phyloP scores from a whole-genome alignment of 1,140 invertebrate genomes.

The Sycophila sp. region DNA sequence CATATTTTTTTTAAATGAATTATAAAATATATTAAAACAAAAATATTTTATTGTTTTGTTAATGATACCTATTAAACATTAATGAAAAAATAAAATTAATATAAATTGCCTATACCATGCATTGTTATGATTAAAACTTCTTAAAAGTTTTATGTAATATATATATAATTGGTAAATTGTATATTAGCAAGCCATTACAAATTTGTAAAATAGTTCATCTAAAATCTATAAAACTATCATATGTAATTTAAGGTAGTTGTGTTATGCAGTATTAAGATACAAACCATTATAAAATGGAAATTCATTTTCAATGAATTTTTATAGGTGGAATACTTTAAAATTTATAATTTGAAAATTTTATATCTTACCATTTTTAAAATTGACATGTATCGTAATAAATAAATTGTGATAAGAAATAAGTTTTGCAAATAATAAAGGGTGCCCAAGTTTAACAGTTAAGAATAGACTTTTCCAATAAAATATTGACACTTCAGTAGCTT shows the following conservation, averaged over 20 bases:
- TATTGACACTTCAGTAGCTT: conserved; percentile 14
- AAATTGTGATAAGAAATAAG: background rate
- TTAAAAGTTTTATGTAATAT: background rate
- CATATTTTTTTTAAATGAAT: too few species aligned
- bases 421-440: conserved; percentile 20
- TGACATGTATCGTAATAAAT: background rate
- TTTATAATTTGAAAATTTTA: background rate
- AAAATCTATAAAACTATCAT: conserved; percentile 1
- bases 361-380: background rate
- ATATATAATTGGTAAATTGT: background rate
- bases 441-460: conserved; percentile 19
- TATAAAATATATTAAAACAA: too few species aligned
- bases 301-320: too few species aligned
- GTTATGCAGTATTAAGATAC: too few species aligned
- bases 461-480: conserved; percentile 1
- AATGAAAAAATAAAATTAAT: too few species aligned
- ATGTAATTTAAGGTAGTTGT: conserved; percentile 17
- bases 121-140: background rate
- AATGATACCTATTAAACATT: too few species aligned
- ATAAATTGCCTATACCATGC: too few species aligned
- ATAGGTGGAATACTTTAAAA: too few species aligned
- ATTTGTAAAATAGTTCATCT: conserved; percentile 17
- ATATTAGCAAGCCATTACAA: conserved; percentile 8
- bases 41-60: too few species aligned
- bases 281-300: too few species aligned